Percentiles rank a stretch among this genome's conserved stretches.
These are phyloP conservation scores for Sphenopsis melanotis DNA, from an alignment of 2,797 vertebrate genomes.

Conservation along the genomic window DNA sequence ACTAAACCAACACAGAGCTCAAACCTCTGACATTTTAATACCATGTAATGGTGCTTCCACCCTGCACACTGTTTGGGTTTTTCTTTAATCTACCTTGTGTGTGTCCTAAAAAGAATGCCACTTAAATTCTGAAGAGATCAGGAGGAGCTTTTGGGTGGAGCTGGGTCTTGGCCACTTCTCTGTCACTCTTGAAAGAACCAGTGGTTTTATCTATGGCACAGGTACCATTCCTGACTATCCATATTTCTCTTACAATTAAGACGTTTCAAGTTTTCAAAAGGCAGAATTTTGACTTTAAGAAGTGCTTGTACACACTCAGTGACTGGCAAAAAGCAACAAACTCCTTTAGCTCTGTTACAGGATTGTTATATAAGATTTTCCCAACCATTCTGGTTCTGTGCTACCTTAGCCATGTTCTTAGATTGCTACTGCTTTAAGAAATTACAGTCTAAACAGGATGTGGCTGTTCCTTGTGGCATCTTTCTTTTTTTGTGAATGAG, in stretches of 20 bases:
- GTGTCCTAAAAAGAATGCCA: conserved; percentile 52
- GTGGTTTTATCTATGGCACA: neutral
- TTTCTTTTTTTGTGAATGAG: neutral
- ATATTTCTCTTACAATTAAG: neutral
- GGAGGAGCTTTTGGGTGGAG: neutral
- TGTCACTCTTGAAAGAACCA: neutral
- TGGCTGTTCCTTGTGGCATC: neutral
- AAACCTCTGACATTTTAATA: conserved; percentile 80
- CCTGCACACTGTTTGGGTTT: neutral
- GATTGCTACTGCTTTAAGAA: neutral
- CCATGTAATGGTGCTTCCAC: conserved; percentile 49
- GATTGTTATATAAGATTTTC: neutral
- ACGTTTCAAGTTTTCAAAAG: neutral
- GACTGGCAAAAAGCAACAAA: neutral
- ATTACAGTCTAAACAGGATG: neutral
- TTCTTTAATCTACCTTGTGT: conserved; percentile 32
- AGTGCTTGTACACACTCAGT: accelerated
- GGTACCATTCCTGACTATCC: neutral
- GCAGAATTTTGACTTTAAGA: neutral
- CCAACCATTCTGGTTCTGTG: neutral
- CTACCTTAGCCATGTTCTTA: neutral
- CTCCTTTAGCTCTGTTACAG: neutral
- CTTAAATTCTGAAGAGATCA: conserved; percentile 48
- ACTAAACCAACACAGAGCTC: conserved; percentile 71
- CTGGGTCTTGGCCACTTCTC: neutral